These are phyloP conservation scores for Pelodiscus sinensis DNA, from an alignment of 2,113 vertebrate genomes.

Conservation along the genomic window DNA sequence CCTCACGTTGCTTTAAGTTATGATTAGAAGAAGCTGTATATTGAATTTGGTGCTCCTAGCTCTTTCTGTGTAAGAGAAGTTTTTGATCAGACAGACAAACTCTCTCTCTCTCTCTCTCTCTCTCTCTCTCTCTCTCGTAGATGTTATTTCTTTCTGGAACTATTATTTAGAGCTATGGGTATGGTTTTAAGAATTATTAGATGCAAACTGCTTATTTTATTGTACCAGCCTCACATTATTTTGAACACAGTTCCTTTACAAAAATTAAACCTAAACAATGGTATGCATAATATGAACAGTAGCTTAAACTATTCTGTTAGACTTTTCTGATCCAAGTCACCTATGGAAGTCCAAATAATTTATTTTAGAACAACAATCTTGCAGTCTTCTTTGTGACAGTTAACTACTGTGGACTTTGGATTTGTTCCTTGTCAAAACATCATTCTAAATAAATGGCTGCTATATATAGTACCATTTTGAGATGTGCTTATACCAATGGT, in stretches of 20 bases:
- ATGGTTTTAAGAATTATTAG: background rate
- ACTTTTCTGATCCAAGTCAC: background rate
- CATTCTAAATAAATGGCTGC: background rate
- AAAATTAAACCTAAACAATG: background rate
- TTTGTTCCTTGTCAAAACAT: background rate
- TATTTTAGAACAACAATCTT: background rate
- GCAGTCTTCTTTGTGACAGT: background rate
- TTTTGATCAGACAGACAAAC: no score
- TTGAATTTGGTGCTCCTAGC: no score
- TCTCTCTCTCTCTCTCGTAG: no score
- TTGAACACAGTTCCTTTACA: background rate
- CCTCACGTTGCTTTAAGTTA: no score
- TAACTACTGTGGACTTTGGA: background rate
- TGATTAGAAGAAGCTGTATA: no score
- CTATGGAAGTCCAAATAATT: background rate
- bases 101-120: no score
- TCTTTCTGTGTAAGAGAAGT: no score
- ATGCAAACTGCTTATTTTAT: background rate
- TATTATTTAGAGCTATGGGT: background rate
- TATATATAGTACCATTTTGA: background rate
- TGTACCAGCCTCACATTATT: rapidly evolving
- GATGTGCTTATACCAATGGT: background rate
- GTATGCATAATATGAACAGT: background rate
- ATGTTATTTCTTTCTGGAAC: background rate
- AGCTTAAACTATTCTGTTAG: background rate